Evolutionary conservation across 2,888 invertebrate genomes (phyloP).

Genomic region (Taphrorychus bicolor): DNA sequence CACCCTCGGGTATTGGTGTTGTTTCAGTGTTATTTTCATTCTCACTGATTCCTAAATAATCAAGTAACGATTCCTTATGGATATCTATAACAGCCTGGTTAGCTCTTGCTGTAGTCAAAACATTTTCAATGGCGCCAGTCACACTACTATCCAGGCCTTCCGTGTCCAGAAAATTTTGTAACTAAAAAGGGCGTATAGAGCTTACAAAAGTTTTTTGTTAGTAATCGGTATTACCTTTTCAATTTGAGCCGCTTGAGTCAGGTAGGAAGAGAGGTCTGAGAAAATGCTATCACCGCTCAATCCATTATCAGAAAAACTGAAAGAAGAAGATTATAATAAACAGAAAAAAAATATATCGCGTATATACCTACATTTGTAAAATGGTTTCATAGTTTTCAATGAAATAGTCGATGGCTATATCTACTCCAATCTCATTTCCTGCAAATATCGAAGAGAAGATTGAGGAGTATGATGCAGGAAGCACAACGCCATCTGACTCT

Average conservation of each 20-base stretch:
- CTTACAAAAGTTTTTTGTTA: too few species aligned
- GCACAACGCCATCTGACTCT: slow-evolving; percentile 53
- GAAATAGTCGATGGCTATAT: slow-evolving; percentile 63
- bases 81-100: background rate
- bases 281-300: background rate
- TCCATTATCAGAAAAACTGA: background rate
- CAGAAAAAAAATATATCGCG: too few species aligned
- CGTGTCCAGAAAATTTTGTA: background rate
- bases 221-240: too few species aligned
- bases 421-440: slow-evolving; percentile 58
- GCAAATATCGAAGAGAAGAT: slow-evolving; percentile 33
- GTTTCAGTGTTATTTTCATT: background rate
- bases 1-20: background rate
- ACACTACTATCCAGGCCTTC: background rate
- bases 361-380: background rate
- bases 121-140: background rate
- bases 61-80: background rate
- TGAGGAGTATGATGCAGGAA: slow-evolving; percentile 58
- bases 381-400: slow-evolving; percentile 51
- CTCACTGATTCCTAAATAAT: background rate
- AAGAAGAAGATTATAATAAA: background rate
- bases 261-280: background rate
- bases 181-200: too few species aligned
- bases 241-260: slow-evolving; percentile 1
- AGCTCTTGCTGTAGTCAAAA: background rate